phyloP scores from a whole-genome alignment of 2,113 vertebrate genomes.

The Sciurus niger region DNA sequence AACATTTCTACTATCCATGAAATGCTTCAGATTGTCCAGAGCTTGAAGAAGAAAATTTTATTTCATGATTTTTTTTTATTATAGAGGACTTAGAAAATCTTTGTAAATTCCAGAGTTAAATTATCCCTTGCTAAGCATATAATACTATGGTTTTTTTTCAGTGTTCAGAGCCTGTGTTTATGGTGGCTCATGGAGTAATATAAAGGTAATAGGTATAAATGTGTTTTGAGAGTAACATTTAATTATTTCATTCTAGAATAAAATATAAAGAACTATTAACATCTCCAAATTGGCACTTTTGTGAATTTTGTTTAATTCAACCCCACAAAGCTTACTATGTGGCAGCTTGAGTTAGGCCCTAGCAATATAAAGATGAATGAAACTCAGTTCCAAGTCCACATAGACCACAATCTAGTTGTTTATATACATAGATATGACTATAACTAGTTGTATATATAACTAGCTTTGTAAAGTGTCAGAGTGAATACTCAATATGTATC shows the following conservation, averaged over 20 bases:
- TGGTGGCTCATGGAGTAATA: not conserved
- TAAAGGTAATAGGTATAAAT: not conserved
- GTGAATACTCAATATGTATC: not conserved
- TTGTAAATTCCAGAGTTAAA: constrained; percentile 29
- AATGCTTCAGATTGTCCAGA: constrained; percentile 49
- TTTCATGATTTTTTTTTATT: constrained; percentile 48
- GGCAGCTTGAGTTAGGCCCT: not conserved
- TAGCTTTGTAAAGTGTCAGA: not conserved
- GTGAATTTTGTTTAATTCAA: constrained; percentile 50
- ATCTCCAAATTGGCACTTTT: not conserved
- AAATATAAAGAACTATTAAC: not conserved
- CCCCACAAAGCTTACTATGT: not conserved
- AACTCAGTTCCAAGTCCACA: constrained; percentile 23
- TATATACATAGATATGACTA: too few species aligned
- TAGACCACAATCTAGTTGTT: not conserved
- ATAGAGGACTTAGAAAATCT: not conserved
- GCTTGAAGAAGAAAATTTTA: constrained; percentile 53
- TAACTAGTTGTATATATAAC: not conserved
- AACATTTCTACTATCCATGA: constrained; percentile 27
- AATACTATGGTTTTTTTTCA: not conserved
- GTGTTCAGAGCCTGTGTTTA: constrained; percentile 2
- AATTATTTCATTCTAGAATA: constrained; percentile 14
- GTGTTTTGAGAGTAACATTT: not conserved
- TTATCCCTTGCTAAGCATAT: not conserved
- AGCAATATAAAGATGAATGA: constrained; percentile 18